Evolutionary conservation across 2,113 vertebrate species (phyloP).

Genomic region (Fulmarus glacialis): DNA sequence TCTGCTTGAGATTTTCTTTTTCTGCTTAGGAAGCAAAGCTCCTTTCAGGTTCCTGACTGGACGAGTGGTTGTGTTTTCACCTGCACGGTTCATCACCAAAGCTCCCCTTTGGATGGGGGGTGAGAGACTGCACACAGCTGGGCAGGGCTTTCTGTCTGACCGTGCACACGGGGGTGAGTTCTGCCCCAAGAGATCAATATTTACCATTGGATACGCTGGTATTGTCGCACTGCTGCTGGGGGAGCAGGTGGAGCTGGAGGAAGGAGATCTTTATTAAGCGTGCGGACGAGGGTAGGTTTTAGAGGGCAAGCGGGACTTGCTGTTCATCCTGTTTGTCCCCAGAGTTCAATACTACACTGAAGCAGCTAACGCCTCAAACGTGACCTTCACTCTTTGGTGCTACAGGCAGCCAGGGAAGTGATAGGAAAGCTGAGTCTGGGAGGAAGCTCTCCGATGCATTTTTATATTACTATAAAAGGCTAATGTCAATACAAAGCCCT

Average conservation of each 20-base stretch:
- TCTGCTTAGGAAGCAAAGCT: neutral
- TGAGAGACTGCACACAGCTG: neutral
- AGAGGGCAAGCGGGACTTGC: neutral
- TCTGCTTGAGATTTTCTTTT: neutral
- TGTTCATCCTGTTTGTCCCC: neutral
- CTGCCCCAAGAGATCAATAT: neutral
- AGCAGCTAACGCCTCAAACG: neutral
- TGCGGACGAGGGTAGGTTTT: fast-evolving
- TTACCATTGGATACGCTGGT: neutral
- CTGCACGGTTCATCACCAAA: neutral
- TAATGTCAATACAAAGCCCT: neutral
- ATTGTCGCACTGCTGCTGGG: neutral
- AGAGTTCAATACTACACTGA: neutral
- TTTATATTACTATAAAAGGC: neutral
- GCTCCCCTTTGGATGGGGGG: neutral
- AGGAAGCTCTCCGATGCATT: neutral
- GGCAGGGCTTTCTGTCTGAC: neutral
- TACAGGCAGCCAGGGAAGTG: neutral
- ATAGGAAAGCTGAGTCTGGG: neutral
- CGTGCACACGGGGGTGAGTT: fast-evolving
- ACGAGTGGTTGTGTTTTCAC: neutral
- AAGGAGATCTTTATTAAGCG: neutral
- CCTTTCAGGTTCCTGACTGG: neutral
- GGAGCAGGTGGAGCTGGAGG: neutral
- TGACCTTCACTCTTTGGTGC: neutral